Evolutionary conservation across 2,888 invertebrate genomes (phyloP).

Genomic region (Megamerina dolium): DNA sequence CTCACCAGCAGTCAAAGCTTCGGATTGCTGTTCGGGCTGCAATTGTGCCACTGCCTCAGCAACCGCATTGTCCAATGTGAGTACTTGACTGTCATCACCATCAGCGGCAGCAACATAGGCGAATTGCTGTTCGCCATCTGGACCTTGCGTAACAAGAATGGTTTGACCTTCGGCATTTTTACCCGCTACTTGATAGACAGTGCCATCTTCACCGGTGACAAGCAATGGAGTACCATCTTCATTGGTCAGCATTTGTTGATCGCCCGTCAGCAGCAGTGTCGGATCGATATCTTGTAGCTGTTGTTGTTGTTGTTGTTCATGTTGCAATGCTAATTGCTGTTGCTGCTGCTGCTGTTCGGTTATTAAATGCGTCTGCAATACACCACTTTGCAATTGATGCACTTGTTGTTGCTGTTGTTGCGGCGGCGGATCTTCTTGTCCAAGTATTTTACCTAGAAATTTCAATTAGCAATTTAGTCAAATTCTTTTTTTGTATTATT

Average conservation of each 20-base stretch:
- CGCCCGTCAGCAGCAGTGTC: conserved; percentile 35
- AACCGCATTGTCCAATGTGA: conserved; percentile 49
- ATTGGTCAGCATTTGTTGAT: conserved; percentile 49
- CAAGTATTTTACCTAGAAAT: conserved; percentile 44
- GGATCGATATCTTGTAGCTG: conserved; percentile 32
- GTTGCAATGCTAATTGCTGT: conserved; percentile 32
- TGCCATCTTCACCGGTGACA: conserved; percentile 76
- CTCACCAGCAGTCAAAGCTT: conserved; percentile 35
- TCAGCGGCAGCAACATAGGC: conserved; percentile 61
- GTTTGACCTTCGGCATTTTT: conserved; percentile 75
- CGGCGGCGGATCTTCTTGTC: conserved; percentile 53
- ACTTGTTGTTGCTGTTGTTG: conserved; percentile 23
- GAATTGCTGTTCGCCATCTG: conserved; percentile 69
- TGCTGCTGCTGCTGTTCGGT: conserved; percentile 30
- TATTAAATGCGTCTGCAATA: conserved; percentile 30
- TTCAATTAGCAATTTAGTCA: too few species aligned
- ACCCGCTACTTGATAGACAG: conserved; percentile 62
- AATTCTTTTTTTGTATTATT: too few species aligned
- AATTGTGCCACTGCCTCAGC: conserved; percentile 47
- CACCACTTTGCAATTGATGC: conserved; percentile 27
- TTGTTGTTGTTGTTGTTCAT: conserved; percentile 36
- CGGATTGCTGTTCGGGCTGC: conserved; percentile 39
- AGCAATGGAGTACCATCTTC: conserved; percentile 65
- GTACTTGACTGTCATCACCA: conserved; percentile 53
- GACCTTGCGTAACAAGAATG: conserved; percentile 65